Conservation (phyloP, 1,140 invertebrate genomes). For the Musca vetustissima region DNA sequence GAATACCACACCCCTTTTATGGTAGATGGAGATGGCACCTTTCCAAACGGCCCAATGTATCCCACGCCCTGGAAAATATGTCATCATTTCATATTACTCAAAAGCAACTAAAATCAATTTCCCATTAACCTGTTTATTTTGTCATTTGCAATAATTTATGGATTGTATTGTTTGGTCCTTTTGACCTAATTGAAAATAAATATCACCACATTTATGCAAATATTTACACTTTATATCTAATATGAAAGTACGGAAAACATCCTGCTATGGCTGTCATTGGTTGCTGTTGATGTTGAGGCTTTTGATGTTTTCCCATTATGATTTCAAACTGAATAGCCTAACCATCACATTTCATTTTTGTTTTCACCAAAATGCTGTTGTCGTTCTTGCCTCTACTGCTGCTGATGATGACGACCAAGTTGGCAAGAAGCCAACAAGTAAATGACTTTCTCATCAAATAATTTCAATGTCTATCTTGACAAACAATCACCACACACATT, state of each 20-base stretch:
- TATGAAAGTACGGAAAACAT: conserved; percentile 1
- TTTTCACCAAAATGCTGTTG: too few relatives aligned
- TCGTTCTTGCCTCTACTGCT: too few relatives aligned
- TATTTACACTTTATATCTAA: conserved; percentile 20
- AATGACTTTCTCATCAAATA: conserved; percentile 24
- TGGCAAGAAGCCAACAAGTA: conserved; percentile 22
- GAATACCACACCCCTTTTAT: too few relatives aligned
- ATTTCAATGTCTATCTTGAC: conserved; percentile 19
- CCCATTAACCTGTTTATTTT: too few relatives aligned
- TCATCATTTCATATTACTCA: too few relatives aligned
- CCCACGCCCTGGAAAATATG: too few relatives aligned
- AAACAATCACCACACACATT: neutral
- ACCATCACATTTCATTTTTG: too few relatives aligned
- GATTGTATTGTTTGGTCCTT: neutral
- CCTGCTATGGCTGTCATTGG: too few relatives aligned
- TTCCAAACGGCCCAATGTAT: too few relatives aligned
- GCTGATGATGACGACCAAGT: conserved; percentile 3
- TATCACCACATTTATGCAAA: conserved; percentile 6
- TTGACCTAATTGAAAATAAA: conserved; percentile 15
- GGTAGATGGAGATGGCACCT: too few relatives aligned
- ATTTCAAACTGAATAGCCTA: neutral
- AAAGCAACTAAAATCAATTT: too few relatives aligned
- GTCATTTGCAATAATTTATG: too few relatives aligned
- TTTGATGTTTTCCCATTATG: neutral
- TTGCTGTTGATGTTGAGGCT: neutral